Evolutionary conservation across 2,888 invertebrate species (phyloP).

Genomic region (Drosophila mettleri): DNA sequence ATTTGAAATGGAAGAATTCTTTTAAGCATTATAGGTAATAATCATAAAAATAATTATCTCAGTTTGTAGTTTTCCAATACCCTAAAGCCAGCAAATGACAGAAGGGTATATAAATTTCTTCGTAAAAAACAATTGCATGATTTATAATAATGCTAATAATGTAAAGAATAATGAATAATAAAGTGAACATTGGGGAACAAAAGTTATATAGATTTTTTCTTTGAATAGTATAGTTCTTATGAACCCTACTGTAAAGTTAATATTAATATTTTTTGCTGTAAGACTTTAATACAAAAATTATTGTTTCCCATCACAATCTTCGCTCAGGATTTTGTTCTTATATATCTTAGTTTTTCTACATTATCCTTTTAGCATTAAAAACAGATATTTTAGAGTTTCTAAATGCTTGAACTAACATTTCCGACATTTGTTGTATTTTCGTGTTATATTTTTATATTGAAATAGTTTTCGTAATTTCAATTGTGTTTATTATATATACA

Average conservation of each 20-base stretch:
- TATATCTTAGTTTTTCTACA: not conserved
- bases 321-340: too few species aligned
- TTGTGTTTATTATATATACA: constrained; percentile 3
- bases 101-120: not conserved
- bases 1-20: not conserved
- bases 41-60: not conserved
- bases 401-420: not conserved
- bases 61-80: not conserved
- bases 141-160: too few species aligned
- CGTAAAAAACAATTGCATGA: too few species aligned
- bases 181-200: too few species aligned
- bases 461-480: not conserved
- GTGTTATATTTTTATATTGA: not conserved
- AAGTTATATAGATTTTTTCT: too few species aligned
- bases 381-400: not conserved
- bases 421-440: constrained; percentile 4
- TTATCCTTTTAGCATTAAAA: not conserved
- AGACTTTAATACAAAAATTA: too few species aligned
- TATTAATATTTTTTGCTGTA: too few species aligned
- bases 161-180: too few species aligned
- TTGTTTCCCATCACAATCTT: too few species aligned
- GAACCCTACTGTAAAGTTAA: too few species aligned
- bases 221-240: too few species aligned
- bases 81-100: not conserved
- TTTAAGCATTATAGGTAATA: not conserved